These are phyloP conservation scores for Ormyrus rosae DNA, from an alignment of 2,888 invertebrate genomes.

Conservation along the genomic window DNA sequence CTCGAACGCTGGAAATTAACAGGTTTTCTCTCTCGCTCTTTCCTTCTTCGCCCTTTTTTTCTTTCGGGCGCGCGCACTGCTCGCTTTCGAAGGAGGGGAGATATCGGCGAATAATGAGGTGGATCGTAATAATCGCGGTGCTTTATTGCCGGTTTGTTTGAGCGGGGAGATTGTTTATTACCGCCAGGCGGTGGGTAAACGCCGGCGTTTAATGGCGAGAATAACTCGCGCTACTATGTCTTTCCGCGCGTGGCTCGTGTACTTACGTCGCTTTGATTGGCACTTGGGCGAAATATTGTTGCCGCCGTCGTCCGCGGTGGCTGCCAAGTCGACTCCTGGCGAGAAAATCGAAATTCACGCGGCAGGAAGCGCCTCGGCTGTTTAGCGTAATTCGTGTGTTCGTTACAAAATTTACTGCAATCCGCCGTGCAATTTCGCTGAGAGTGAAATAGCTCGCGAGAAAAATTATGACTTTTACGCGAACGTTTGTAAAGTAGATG, in stretches of 20 bases:
- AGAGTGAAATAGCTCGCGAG: too few species aligned
- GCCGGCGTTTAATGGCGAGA: neutral
- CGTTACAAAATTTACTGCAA: too few species aligned
- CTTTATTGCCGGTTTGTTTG: neutral
- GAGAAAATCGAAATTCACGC: too few species aligned
- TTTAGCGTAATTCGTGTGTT: too few species aligned
- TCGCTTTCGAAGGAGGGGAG: neutral
- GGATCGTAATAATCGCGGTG: neutral
- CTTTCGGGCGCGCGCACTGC: neutral
- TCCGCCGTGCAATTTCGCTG: too few species aligned
- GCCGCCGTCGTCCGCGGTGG: too few species aligned
- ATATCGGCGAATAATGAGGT: conserved; percentile 27
- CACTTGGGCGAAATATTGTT: too few species aligned
- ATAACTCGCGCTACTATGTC: conserved; percentile 1
- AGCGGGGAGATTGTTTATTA: neutral
- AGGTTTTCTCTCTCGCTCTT: conserved; percentile 12
- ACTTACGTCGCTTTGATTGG: too few species aligned
- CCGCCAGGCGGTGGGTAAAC: neutral
- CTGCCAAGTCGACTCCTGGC: too few species aligned
- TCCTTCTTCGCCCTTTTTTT: neutral
- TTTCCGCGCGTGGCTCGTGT: neutral
- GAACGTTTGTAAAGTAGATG: too few species aligned
- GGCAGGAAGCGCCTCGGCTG: too few species aligned
- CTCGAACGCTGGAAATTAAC: conserved; percentile 33
- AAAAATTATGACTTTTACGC: too few species aligned